These are phyloP conservation scores for Pseudanteris insignis DNA, from an alignment of 2,888 invertebrate species.

Conservation along the genomic window DNA sequence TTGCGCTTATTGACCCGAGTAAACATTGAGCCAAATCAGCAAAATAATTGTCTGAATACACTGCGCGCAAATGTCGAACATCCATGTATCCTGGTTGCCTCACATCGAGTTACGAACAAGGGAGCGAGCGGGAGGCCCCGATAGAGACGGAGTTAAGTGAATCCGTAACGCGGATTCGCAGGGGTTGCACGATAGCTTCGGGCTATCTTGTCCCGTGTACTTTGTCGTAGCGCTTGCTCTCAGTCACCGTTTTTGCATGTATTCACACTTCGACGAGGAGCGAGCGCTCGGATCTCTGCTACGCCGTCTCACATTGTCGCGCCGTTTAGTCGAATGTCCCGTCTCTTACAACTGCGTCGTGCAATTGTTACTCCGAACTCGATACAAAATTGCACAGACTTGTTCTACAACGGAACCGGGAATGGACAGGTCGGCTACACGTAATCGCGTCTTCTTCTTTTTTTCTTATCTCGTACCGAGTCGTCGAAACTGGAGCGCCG, in stretches of 20 bases:
- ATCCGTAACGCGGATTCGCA: conserved; percentile 56
- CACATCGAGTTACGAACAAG: conserved; percentile 5
- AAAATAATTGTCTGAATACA: conserved; percentile 38
- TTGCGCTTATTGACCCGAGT: conserved; percentile 32
- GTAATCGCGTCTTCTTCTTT: too few species aligned
- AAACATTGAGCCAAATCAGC: conserved; percentile 37
- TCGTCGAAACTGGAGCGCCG: too few species aligned
- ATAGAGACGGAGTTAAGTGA: conserved; percentile 54
- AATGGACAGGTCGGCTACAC: too few species aligned
- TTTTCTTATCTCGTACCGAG: too few species aligned
- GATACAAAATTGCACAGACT: conserved; percentile 20
- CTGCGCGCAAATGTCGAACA: conserved; percentile 34
- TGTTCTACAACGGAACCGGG: neutral
- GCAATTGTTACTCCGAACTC: conserved; percentile 19
- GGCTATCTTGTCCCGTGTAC: conserved; percentile 52
- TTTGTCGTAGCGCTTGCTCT: conserved; percentile 40
- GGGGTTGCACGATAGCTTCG: conserved; percentile 58
- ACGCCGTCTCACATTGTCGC: conserved; percentile 18
- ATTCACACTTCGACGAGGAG: conserved; percentile 36
- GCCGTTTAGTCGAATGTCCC: too few species aligned
- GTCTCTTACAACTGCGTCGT: conserved; percentile 5
- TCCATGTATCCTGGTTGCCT: conserved; percentile 33
- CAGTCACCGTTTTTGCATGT: conserved; percentile 44
- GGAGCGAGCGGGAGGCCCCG: conserved; percentile 11
- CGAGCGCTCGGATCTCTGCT: conserved; percentile 22